Conservation (phyloP, 1,140 invertebrate genomes). For the Lerema accius region DNA sequence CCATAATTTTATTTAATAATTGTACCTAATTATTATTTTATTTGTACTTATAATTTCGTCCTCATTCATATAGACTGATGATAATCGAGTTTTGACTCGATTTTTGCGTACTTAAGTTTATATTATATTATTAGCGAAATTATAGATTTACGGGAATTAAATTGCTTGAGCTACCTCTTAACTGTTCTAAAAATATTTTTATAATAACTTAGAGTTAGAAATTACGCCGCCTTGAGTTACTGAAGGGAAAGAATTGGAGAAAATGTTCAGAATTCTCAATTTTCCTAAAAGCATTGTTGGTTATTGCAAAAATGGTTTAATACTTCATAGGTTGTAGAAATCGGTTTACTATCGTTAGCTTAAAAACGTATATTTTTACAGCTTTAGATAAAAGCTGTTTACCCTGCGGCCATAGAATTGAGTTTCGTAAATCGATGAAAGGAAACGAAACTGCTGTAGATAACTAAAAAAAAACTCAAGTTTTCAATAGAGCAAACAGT, state of each 20-base stretch:
- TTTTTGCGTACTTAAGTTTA: slow-evolving; percentile 60
- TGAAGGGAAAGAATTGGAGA: slow-evolving; percentile 36
- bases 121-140: slow-evolving; percentile 46
- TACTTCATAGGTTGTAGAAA: slow-evolving; percentile 68
- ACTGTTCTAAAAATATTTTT: slow-evolving; percentile 75
- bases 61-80: slow-evolving; percentile 29
- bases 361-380: slow-evolving; percentile 71
- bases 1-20: slow-evolving; percentile 30
- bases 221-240: slow-evolving; percentile 45
- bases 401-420: slow-evolving; percentile 63
- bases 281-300: slow-evolving; percentile 71
- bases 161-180: slow-evolving; percentile 73
- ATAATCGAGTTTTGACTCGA: slow-evolving; percentile 7
- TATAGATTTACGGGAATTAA: slow-evolving; percentile 47
- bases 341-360: slow-evolving; percentile 51
- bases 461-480: no score
- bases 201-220: slow-evolving; percentile 59
- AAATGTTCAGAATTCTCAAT: slow-evolving; percentile 58
- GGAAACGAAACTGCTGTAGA: no score
- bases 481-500: no score
- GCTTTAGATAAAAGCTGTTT: slow-evolving; percentile 58
- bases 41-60: slow-evolving; percentile 44
- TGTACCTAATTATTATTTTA: no score
- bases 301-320: slow-evolving; percentile 57
- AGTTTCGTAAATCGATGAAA: no score